Evolutionary conservation across 2,113 vertebrate genomes (phyloP), one percentile per base, ranked within the genome.

Genomic region (Vidua macroura): DNA sequence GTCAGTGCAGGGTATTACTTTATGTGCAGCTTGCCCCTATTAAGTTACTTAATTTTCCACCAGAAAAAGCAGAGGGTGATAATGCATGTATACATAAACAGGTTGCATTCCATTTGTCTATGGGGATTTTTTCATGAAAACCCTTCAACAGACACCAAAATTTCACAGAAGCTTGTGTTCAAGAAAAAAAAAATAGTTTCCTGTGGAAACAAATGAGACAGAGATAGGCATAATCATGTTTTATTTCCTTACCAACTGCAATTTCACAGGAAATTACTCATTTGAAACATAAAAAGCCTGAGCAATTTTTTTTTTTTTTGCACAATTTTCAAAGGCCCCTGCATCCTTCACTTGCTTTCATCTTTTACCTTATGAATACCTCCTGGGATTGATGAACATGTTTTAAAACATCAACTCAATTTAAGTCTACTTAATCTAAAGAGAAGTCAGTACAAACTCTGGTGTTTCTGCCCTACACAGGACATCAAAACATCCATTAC

Each of bases 231-330:
- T 19, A 95, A 77, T 39, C 84, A 30, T 35, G 25, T 48, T 70
- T 82, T 84, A 27, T 62, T 74, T 96, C 80, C 69, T 94, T 90
- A 13, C 15, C 13, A 49, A 76, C 72, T 46, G 27, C 35, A 64
- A 15, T 43, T 91, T 70, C 66, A 83, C 46, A 90, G 94, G 93
- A 97, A 96, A 78, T 86, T 90, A 88, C 83, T 58, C 28, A 52
- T 43, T 76, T 87, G 68, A 76, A 87, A 83, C 67, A 55, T 44
- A 43, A 53, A 79, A 89, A 89, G 59, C 53, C 90, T 18, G 69
- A 91, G 49, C 30, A 68, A 22, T 6, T 35, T 35, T 35, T 35
- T 35, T 35, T 64, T 6, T 64, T 64, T 64, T 14, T 25, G 59
- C 39, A 56, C 37, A 43, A 64, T 64, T 92, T 86, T 74, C 31